Evolutionary conservation across 2,113 vertebrate species (phyloP).

Genomic region (Ochotona princeps): DNA sequence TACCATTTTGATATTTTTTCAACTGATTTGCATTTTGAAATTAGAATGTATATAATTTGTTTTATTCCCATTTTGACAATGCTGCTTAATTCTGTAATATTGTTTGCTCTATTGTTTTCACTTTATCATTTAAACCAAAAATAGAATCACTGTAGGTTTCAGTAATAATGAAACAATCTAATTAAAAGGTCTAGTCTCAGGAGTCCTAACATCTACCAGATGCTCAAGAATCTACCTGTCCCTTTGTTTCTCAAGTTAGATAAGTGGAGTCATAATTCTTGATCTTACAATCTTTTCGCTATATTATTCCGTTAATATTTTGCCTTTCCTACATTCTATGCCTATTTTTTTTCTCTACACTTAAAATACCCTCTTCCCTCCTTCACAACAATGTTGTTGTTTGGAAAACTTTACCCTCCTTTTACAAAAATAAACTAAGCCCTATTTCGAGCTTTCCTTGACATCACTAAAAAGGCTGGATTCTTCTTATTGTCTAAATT

Average conservation of each 20-base stretch:
- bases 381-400: neutral
- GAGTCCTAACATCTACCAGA: conserved; percentile 4
- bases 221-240: neutral
- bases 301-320: neutral
- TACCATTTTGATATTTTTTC: conserved; percentile 62
- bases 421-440: neutral
- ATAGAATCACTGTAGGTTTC: conserved; percentile 2
- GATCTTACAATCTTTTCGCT: neutral
- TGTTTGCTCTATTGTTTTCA: conserved; percentile 45
- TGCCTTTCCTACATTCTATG: neutral
- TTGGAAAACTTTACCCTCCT: neutral
- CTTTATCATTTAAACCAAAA: neutral
- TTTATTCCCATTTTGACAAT: conserved; percentile 44
- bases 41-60: conserved; percentile 68
- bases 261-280: neutral
- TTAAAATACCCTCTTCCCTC: neutral
- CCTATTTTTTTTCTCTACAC: neutral
- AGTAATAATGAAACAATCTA: conserved; percentile 36
- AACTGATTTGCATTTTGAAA: conserved; percentile 72
- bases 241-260: conserved; percentile 16
- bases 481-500: neutral
- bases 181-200: conserved; percentile 27
- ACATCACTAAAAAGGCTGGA: neutral
- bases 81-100: conserved; percentile 48
- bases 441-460: neutral